Conservation (phyloP, 2,113 vertebrate species). For the Paramisgurnus dabryanus region DNA sequence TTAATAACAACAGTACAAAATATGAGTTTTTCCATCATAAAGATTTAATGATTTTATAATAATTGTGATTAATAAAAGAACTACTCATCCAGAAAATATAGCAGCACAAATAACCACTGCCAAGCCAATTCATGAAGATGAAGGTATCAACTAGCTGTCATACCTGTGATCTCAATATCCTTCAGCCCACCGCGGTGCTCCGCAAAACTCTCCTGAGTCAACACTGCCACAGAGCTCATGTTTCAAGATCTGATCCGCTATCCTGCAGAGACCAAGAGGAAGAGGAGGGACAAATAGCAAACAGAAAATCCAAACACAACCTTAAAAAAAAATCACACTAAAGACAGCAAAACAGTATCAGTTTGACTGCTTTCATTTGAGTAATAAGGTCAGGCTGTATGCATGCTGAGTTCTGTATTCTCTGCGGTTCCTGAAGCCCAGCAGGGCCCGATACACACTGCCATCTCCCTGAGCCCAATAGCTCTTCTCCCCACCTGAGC, state of each 20-base stretch:
- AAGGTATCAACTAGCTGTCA: background rate
- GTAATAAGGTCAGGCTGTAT: background rate
- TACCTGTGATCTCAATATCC: conserved; percentile 76
- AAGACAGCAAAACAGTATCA: background rate
- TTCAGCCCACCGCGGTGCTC: conserved; percentile 77
- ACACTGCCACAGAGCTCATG: conserved; percentile 82
- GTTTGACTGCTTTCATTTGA: background rate
- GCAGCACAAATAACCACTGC: background rate
- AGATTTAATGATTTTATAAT: too few species aligned
- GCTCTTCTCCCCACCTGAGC: conserved; percentile 32
- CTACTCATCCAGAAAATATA: background rate
- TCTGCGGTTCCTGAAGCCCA: conserved; percentile 40
- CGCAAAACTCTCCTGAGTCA: conserved; percentile 81
- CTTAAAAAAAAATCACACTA: background rate
- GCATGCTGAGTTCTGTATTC: conserved; percentile 26
- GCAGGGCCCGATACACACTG: conserved; percentile 35
- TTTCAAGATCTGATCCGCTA: conserved; percentile 79
- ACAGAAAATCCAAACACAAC: conserved; percentile 2
- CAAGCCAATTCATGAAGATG: background rate
- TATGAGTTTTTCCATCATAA: too few species aligned
- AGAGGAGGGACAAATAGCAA: background rate
- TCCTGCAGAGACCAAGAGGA: conserved; percentile 58
- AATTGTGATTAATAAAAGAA: too few species aligned
- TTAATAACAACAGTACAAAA: too few species aligned
- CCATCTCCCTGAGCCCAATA: conserved; percentile 27